Evolutionary conservation across 2,888 invertebrate species (phyloP).

Genomic region (Gastrophysa polygoni): DNA sequence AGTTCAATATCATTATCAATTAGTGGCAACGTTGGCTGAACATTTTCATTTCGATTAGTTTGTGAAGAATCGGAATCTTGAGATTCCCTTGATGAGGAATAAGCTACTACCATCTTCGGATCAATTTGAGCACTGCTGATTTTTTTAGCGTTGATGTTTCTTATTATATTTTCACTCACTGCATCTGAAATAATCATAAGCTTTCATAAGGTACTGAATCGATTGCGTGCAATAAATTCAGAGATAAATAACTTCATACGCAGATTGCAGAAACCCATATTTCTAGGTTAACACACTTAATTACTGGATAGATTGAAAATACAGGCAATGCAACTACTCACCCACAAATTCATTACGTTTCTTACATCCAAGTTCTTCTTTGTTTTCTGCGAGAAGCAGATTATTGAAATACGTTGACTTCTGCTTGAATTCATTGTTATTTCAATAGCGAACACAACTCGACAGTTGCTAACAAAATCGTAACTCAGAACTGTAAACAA

Average conservation of each 20-base stretch:
- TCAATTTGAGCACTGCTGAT: neutral
- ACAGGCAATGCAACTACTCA: neutral
- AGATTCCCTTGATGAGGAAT: neutral
- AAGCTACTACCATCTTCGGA: neutral
- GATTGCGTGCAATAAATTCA: neutral
- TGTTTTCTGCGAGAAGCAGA: neutral
- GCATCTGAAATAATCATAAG: neutral
- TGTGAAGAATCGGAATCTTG: neutral
- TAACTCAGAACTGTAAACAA: too few species aligned
- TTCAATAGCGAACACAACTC: too few species aligned
- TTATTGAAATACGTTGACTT: too few species aligned
- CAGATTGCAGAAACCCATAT: slow-evolving; percentile 2
- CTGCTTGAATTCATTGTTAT: too few species aligned
- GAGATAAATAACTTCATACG: neutral
- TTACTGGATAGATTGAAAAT: neutral
- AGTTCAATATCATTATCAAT: neutral
- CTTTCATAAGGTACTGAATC: too few species aligned
- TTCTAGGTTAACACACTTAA: neutral
- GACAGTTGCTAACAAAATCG: too few species aligned
- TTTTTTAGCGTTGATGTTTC: neutral
- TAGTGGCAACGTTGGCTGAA: neutral
- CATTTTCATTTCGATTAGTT: neutral
- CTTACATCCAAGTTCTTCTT: neutral
- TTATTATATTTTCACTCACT: neutral
- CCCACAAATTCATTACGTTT: neutral